phyloP scores from a whole-genome alignment of 1,140 invertebrate genomes.

The Pseudomyrmex flavicornis region DNA sequence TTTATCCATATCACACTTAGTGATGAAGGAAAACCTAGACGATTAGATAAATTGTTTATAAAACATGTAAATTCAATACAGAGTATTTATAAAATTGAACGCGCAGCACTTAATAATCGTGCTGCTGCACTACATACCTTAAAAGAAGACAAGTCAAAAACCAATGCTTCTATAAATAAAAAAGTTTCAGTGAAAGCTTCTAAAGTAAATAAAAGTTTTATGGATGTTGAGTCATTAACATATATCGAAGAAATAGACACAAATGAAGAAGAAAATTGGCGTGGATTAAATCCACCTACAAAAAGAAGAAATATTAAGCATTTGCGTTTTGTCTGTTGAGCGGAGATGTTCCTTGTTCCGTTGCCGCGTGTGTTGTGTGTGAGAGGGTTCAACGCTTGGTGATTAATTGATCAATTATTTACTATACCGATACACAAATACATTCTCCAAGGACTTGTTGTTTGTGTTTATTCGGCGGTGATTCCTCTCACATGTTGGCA shows the following conservation, averaged over 20 bases:
- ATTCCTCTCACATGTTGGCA: no score
- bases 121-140: neutral
- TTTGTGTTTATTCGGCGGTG: no score
- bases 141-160: neutral
- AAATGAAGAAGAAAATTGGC: constrained; percentile 15
- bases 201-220: neutral
- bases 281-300: neutral
- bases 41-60: constrained; percentile 12
- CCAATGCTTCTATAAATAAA: neutral
- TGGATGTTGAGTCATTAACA: neutral
- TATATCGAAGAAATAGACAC: neutral
- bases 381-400: no score
- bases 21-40: constrained; percentile 5
- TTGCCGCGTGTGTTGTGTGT: no score
- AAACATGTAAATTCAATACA: constrained; percentile 18
- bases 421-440: no score
- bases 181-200: neutral
- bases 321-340: no score
- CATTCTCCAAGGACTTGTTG: no score
- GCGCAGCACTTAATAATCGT: neutral
- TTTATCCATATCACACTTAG: constrained; percentile 8
- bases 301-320: neutral
- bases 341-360: no score
- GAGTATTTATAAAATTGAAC: constrained; percentile 19
- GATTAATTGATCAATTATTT: no score